Percentiles rank a stretch among this genome's conserved stretches.
phyloP scores from a whole-genome alignment of 2,888 invertebrate genomes.

The Cepaea hortensis region DNA sequence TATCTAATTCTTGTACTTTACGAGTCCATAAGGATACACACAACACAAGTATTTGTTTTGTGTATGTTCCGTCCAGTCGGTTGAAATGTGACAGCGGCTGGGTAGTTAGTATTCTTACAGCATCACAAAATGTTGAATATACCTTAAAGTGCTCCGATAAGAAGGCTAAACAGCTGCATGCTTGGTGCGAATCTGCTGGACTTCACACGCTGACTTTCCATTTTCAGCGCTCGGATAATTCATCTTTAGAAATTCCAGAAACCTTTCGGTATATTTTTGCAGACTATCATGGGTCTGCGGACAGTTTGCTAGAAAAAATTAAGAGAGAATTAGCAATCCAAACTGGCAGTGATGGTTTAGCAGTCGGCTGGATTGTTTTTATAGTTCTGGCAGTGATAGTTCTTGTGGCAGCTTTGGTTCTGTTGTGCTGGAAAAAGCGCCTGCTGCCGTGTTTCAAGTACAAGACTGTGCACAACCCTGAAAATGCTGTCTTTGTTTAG shows the following conservation, averaged over 20 bases:
- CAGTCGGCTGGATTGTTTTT: slow-evolving; percentile 1
- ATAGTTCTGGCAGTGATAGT: not conserved
- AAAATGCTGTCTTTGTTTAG: not conserved
- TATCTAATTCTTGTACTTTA: not conserved
- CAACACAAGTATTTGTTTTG: slow-evolving; percentile 25
- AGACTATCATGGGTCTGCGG: slow-evolving; percentile 26
- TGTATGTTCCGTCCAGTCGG: slow-evolving; percentile 6
- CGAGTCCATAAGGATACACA: slow-evolving; percentile 4
- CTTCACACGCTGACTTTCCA: not conserved
- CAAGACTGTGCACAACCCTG: slow-evolving; percentile 33
- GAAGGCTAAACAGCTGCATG: not conserved
- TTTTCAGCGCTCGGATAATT: slow-evolving; percentile 8
- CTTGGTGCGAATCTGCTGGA: slow-evolving; percentile 21
- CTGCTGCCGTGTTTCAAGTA: slow-evolving; percentile 24
- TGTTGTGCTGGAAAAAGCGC: not conserved
- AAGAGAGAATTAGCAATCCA: not conserved
- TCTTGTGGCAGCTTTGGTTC: not conserved
- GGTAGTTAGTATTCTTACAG: slow-evolving; percentile 2
- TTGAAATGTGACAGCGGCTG: slow-evolving; percentile 10
- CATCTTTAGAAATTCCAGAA: not conserved
- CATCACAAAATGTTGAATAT: not conserved
- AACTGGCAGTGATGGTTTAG: not conserved
- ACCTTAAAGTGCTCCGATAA: slow-evolving; percentile 2
- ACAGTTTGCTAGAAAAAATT: slow-evolving; percentile 20
- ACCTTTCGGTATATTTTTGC: slow-evolving; percentile 23